These are phyloP conservation scores for Octomys mimax DNA, from an alignment of 2,797 vertebrate species.

Conservation along the genomic window DNA sequence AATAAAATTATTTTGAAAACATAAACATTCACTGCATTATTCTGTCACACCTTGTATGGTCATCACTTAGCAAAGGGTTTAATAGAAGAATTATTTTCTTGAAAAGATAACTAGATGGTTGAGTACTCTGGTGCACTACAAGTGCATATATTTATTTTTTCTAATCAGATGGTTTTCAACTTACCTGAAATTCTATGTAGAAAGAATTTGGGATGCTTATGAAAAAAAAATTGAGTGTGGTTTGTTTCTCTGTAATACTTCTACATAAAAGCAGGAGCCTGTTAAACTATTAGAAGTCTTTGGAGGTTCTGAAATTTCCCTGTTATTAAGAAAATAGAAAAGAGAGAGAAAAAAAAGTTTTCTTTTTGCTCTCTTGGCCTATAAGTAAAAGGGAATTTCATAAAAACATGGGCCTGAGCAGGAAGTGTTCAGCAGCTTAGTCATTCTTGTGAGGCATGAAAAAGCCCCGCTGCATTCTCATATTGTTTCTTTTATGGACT, in stretches of 20 bases:
- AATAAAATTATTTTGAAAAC: not conserved
- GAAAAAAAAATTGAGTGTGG: not conserved
- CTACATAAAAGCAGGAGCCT: not conserved
- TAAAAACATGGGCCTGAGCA: conserved; percentile 73
- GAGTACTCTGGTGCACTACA: not conserved
- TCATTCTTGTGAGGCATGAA: conserved; percentile 77
- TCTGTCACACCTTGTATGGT: not conserved
- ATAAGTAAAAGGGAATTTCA: conserved; percentile 75
- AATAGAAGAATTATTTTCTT: not conserved
- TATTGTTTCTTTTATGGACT: conserved; percentile 76
- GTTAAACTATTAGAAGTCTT: conserved; percentile 34
- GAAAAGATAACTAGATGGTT: not conserved
- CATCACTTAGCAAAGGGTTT: not conserved
- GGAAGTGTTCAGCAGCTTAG: conserved; percentile 76
- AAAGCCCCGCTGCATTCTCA: conserved; percentile 69
- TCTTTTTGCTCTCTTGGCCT: conserved; percentile 27
- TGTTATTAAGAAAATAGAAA: conserved; percentile 50
- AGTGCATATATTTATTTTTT: not conserved
- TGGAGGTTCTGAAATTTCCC: conserved; percentile 59
- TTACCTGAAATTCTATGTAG: not conserved
- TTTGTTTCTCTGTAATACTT: not conserved
- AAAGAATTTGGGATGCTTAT: not conserved
- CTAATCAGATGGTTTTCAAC: conserved; percentile 29
- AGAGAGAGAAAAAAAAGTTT: not conserved
- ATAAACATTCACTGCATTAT: not conserved